Conservation (phyloP, 2,888 invertebrate genomes). For the Polyommatus icarus region DNA sequence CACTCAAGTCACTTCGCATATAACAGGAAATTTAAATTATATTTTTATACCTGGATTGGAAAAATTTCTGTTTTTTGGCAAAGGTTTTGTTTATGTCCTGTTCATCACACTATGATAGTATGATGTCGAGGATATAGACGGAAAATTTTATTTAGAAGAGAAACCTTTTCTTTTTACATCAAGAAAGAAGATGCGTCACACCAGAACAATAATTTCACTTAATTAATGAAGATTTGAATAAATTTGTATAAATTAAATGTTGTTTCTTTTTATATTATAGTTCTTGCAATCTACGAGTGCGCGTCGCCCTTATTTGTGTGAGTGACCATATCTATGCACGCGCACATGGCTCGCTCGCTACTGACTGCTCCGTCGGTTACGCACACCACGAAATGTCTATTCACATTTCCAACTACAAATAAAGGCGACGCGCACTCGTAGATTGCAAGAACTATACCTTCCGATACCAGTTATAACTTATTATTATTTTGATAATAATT, state of each 20-base stretch:
- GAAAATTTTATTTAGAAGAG: not conserved
- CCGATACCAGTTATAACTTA: too few relatives aligned
- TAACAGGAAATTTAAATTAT: slow-evolving; percentile 34
- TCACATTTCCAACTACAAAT: too few relatives aligned
- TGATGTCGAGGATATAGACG: slow-evolving; percentile 31
- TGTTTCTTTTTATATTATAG: slow-evolving; percentile 37
- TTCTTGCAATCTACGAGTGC: too few relatives aligned
- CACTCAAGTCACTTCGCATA: slow-evolving; percentile 52
- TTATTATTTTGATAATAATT: too few relatives aligned
- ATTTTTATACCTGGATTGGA: slow-evolving; percentile 34
- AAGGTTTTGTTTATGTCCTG: slow-evolving; percentile 30
- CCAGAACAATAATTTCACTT: slow-evolving; percentile 27
- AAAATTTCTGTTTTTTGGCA: slow-evolving; percentile 32
- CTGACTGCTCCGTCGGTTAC: too few relatives aligned
- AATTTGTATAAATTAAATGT: slow-evolving; percentile 31
- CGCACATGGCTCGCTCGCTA: too few relatives aligned
- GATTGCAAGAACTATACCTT: too few relatives aligned
- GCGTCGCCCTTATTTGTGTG: too few relatives aligned
- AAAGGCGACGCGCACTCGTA: too few relatives aligned
- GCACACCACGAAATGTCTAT: too few relatives aligned
- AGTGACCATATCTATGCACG: too few relatives aligned
- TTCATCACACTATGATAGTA: slow-evolving; percentile 9
- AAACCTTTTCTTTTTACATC: slow-evolving; percentile 38
- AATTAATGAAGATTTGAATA: slow-evolving; percentile 25
- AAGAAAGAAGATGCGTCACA: slow-evolving; percentile 37